These are phyloP conservation scores for Cyclopterus lumpus DNA, from an alignment of 2,797 vertebrate genomes.

Conservation along the genomic window DNA sequence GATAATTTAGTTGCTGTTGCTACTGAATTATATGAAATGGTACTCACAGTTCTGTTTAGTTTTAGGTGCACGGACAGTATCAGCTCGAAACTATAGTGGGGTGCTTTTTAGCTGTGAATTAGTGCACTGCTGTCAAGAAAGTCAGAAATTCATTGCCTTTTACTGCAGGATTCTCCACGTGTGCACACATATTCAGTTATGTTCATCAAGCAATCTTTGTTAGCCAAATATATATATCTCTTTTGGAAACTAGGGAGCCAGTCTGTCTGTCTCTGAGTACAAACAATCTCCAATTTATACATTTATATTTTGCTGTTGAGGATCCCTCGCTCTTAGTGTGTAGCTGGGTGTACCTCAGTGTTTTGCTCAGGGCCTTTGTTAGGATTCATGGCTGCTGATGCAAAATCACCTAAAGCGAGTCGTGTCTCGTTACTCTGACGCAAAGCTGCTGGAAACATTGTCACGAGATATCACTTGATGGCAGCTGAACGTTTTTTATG, in stretches of 20 bases:
- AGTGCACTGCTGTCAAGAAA: neutral
- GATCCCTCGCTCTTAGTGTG: constrained; percentile 24
- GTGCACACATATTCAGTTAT: constrained; percentile 30
- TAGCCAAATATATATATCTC: constrained; percentile 38
- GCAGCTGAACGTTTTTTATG: constrained; percentile 1
- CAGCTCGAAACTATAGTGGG: neutral
- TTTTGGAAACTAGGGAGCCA: constrained; percentile 25
- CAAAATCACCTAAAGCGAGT: constrained; percentile 23
- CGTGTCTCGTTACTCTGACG: neutral
- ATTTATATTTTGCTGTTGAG: constrained; percentile 27
- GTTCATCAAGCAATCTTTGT: constrained; percentile 34
- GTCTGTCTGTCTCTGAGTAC: constrained; percentile 23
- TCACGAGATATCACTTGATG: constrained; percentile 21
- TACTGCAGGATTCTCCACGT: constrained; percentile 24
- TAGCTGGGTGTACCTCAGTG: constrained; percentile 42
- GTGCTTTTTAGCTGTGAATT: neutral
- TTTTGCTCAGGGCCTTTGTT: constrained; percentile 39
- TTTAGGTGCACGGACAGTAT: neutral
- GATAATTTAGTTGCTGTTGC: neutral
- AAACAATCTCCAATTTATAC: constrained; percentile 35
- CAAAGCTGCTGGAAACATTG: constrained; percentile 5
- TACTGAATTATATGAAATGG: constrained; percentile 6
- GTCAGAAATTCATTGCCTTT: constrained; percentile 8
- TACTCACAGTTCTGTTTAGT: constrained; percentile 13
- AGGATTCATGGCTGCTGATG: constrained; percentile 14